A percentile compares a stretch with the other conserved stretches of the same genome.
phyloP scores from a whole-genome alignment of 2,797 vertebrate species.

The Lates japonicus region DNA sequence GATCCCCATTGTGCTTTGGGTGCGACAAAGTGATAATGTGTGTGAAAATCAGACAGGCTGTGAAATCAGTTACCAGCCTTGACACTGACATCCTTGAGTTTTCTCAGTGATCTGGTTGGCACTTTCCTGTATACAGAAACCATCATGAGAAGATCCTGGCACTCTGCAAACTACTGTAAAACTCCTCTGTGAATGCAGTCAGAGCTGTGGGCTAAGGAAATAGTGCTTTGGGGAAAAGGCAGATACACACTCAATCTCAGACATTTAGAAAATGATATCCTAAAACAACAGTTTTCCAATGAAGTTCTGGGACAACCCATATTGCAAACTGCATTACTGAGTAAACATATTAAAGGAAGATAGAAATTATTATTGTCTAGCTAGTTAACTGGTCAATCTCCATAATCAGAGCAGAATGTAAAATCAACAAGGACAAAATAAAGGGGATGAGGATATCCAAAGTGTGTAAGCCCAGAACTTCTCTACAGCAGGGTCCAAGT shows the following conservation, averaged over 20 bases:
- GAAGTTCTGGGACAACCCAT: background rate
- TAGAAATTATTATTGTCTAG: background rate
- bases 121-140: background rate
- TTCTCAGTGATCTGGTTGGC: background rate
- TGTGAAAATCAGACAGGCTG: no score
- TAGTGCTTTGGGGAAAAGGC: conserved; percentile 27
- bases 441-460: background rate
- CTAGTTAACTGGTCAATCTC: background rate
- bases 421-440: background rate
- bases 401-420: background rate
- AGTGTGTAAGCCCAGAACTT: background rate
- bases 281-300: background rate
- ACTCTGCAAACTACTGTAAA: background rate
- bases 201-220: conserved; percentile 47
- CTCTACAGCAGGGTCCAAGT: background rate
- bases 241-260: background rate
- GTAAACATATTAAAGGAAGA: conserved; percentile 7
- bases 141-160: conserved; percentile 3
- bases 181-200: background rate
- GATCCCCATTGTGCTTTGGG: no score
- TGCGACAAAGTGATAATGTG: no score
- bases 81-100: background rate
- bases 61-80: background rate
- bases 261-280: conserved; percentile 8
- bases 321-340: background rate